Conservation (phyloP, 2,888 invertebrate species). For the Ashinkailepas kermadecensis region DNA sequence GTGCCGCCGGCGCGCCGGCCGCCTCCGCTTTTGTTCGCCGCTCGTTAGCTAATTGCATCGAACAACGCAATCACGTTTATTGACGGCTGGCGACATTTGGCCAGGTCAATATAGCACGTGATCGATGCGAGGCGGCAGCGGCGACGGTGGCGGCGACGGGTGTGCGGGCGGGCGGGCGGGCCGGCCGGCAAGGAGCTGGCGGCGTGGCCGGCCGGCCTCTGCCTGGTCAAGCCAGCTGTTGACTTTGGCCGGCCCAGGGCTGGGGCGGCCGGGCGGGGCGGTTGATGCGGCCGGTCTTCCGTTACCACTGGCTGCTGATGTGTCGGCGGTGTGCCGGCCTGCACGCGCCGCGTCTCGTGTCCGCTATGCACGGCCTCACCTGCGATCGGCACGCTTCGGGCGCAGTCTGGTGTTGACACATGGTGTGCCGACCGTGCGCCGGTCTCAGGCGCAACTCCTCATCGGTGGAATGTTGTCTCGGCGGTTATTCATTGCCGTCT, state of each 20-base stretch:
- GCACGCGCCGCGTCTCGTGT: no score
- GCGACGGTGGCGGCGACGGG: neutral
- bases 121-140: neutral
- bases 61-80: neutral
- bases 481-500: no score
- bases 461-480: no score
- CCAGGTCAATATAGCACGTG: neutral
- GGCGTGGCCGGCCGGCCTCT: neutral
- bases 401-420: no score
- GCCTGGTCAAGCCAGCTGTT: neutral
- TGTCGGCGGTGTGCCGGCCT: no score
- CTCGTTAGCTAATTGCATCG: conserved; percentile 13
- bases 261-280: neutral
- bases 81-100: neutral
- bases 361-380: no score
- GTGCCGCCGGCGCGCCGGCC: neutral
- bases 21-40: neutral
- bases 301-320: no score
- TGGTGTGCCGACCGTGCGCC: no score
- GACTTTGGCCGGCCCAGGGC: neutral
- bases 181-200: neutral
- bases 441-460: no score
- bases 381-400: no score
- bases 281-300: neutral
- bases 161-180: neutral